Evolutionary conservation across 2,113 vertebrate genomes (phyloP).

Genomic region (Crotophaga sulcirostris): DNA sequence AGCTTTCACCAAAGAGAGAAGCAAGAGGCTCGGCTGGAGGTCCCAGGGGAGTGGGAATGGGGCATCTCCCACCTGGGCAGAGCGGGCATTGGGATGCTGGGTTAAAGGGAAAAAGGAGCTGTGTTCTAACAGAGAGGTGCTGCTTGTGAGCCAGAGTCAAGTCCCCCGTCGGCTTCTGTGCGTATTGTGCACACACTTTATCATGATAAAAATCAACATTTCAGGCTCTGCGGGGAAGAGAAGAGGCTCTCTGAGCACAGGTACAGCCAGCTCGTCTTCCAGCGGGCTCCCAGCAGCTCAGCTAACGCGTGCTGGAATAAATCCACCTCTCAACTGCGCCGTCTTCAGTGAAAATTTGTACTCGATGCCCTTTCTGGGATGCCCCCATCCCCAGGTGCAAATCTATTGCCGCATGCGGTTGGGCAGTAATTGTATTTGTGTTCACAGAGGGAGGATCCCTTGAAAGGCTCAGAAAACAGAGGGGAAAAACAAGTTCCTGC

Average conservation of each 20-base stretch:
- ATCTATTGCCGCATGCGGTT: accelerated
- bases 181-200: accelerated
- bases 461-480: not conserved
- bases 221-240: accelerated
- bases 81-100: accelerated
- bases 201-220: accelerated
- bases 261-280: not conserved
- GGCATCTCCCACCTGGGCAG: not conserved
- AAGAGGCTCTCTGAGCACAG: not conserved
- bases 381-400: accelerated
- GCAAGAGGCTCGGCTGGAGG: not conserved
- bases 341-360: accelerated
- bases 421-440: accelerated
- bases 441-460: not conserved
- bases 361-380: not conserved
- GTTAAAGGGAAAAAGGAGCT: accelerated
- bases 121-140: accelerated
- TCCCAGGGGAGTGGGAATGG: accelerated
- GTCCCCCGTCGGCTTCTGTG: accelerated
- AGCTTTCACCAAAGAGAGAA: not conserved
- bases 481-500: not conserved
- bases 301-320: not conserved
- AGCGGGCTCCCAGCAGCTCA: not conserved
- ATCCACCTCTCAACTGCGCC: not conserved
- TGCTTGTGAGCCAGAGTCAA: accelerated